Evolutionary conservation across 2,113 vertebrate species (phyloP), one percentile per base, ranked within the genome.

Genomic region (Osmerus mordax): DNA sequence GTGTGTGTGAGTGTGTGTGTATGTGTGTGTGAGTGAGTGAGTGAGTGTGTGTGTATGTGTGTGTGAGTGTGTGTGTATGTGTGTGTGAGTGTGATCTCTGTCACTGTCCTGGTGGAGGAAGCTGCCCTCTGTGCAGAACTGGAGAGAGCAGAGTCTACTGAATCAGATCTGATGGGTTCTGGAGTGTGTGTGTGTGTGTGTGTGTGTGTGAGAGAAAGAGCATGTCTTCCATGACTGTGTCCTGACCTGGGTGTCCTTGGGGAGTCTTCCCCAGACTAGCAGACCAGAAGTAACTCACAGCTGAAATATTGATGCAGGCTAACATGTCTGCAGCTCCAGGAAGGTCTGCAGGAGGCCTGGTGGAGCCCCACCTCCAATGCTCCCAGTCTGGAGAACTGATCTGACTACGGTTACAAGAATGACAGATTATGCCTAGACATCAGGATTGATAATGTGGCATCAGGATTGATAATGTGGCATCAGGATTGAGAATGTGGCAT

Each of bases 191-290:
- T 4, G 3, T 55, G 60, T 29, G n/a, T 54, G 51, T 36, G 7
- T 55, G 23, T 69, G 29, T 67, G 18, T 3, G 52, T 63, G 36
- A 13, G 13, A 67, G 69, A n/a, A 32, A 74, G 51, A 32, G 3
- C 25, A n/a, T 29, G 0, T 3, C 4, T 59, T 19, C 80, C 76
- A 12, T 54, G 52, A 51, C 83, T 56, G 12, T 77, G 80, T 84
- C 78, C 81, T 80, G 85, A 88, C 83, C 86, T 89, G 84, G 84
- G 71, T 68, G 67, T 79, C 71, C 28, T 65, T 73, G 28, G 73
- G 74, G 70, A 59, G 74, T 54, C 1, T 13, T 25, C 12, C 25
- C 19, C 11, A 63, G 41, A 47, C 9, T 12, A 47, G 41, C 41
- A 47, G 41, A 47, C 41, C 41, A 47, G 41, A 47, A 47, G 41